Evolutionary conservation across 2,797 vertebrate species (phyloP), one percentile per base, ranked within the genome.

Genomic region (Acrossocheilus wenchowensis): DNA sequence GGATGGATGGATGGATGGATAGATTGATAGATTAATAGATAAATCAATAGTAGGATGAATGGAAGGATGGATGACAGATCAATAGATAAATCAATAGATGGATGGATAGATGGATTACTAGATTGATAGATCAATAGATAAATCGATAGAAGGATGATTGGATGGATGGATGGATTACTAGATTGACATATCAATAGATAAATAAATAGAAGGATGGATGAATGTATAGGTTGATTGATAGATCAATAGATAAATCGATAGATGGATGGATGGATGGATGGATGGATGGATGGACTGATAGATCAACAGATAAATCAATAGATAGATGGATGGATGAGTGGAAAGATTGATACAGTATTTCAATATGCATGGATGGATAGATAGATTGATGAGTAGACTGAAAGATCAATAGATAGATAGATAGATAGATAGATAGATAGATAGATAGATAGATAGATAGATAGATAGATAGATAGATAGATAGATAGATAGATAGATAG

Each of bases 371-470:
- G 11, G n/a, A 52, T 50, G 0, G 48, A 52, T 15, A 1, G 2
- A 34, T 1, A 4, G 30, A 66, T 4, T 3, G 19, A 12, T 12
- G 1, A 0, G n/a, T n/a, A n/a, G n/a, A n/a, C n/a, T n/a, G n/a
- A 45, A 4, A 26, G 23, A 71, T 41, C 1, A 1, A 30, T 50
- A 5, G 15, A 52, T 19, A 52, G 0, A 19, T 19, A 0, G 15
- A 19, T 52, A 6, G 17, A 19, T 52, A 5, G 50, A 17, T n/a
- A 10, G 57, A 60, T 1, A 10, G 60, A 34, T 7, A 34, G 19
- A 71, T 8, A 8, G 52, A 54, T 2, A 4, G 8, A 45, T 15
- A 26, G 41, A 71, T 41, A 10, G 36, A 43, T 23, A 21, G 36
- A 71, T 23, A 71, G 68, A 71, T n/a, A 73, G 43, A 73, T 26